Evolutionary conservation across 2,113 vertebrate species (phyloP).

Genomic region (Connochaetes taurinus): DNA sequence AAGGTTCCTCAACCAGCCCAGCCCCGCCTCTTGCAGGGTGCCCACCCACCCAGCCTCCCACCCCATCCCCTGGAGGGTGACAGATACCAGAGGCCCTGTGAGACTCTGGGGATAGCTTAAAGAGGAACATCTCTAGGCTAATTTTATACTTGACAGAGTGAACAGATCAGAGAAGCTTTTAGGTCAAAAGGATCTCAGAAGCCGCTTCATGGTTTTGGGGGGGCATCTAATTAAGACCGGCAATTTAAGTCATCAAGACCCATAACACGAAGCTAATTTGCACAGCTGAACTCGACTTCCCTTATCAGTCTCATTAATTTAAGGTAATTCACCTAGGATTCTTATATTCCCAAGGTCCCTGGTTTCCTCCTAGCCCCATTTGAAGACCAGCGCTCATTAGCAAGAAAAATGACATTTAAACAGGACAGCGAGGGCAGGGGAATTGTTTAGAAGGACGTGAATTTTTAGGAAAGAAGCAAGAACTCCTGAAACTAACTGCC

Average conservation of each 20-base stretch:
- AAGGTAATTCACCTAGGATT: conserved; percentile 55
- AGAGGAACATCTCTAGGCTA: not conserved
- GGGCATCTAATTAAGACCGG: conserved; percentile 67
- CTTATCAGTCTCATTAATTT: conserved; percentile 50
- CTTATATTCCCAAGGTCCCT: conserved; percentile 45
- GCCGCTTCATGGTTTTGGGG: not conserved
- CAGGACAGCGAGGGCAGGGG: not conserved
- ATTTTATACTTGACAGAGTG: conserved; percentile 44
- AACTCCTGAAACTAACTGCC: not conserved
- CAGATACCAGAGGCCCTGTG: not conserved
- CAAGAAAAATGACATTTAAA: conserved; percentile 5
- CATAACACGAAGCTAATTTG: conserved; percentile 56
- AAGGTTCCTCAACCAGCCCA: not conserved
- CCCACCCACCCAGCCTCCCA: not conserved
- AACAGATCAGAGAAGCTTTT: conserved; percentile 29
- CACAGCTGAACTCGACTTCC: conserved; percentile 31
- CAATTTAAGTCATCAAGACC: conserved; percentile 56
- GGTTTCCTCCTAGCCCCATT: not conserved
- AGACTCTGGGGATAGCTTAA: not conserved
- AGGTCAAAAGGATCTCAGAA: conserved; percentile 39
- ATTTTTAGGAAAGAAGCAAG: not conserved
- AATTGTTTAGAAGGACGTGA: not conserved
- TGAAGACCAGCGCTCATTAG: not conserved
- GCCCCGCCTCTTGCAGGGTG: not conserved
- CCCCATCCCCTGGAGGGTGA: not conserved